phyloP scores from a whole-genome alignment of 1,140 invertebrate species.

The Nephotettix cincticeps region DNA sequence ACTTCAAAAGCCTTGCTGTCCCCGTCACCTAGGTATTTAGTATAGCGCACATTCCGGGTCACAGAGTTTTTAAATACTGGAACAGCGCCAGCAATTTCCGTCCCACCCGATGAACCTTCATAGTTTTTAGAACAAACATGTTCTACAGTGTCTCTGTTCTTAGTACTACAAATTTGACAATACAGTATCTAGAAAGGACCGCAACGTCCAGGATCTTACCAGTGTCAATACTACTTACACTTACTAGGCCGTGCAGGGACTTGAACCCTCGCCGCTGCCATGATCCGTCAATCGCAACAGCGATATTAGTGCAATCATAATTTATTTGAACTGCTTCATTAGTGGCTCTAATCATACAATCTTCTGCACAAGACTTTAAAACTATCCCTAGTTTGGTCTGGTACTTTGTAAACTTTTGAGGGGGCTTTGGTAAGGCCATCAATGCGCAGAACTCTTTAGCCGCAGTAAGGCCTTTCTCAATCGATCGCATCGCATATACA shows the following conservation, averaged over 20 bases:
- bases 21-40: conserved; percentile 31
- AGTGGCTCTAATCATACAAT: neutral
- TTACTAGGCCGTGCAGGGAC: conserved; percentile 14
- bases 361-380: too few species aligned
- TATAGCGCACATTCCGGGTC: conserved; percentile 18
- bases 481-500: neutral
- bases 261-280: conserved; percentile 29
- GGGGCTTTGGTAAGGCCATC: too few species aligned
- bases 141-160: too few species aligned
- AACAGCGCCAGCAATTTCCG: neutral
- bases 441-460: neutral
- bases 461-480: too few species aligned
- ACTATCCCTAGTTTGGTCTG: too few species aligned
- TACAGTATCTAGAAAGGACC: conserved; percentile 26
- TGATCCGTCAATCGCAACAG: conserved; percentile 25
- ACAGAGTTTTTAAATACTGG: neutral
- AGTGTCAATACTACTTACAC: conserved; percentile 29
- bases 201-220: conserved; percentile 29
- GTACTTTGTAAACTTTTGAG: too few species aligned
- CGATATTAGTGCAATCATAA: neutral
- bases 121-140: conserved; percentile 18
- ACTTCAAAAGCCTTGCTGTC: conserved; percentile 28
- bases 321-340: neutral
- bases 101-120: conserved; percentile 14
- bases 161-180: conserved; percentile 19